These are phyloP conservation scores for Uloborus plumipes DNA, from an alignment of 2,888 invertebrate genomes.

Conservation along the genomic window DNA sequence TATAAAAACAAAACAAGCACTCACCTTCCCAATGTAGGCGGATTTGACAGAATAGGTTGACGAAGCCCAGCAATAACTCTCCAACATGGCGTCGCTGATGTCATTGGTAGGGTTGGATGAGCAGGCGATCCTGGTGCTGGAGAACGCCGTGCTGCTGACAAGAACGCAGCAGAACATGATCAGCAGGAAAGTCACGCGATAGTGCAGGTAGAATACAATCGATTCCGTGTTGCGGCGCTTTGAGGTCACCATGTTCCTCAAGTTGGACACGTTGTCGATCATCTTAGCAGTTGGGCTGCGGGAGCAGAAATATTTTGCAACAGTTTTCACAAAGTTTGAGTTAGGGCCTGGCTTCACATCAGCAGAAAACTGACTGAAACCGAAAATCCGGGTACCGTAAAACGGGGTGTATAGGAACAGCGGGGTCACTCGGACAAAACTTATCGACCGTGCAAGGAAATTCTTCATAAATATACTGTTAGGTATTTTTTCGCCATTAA, in stretches of 20 bases:
- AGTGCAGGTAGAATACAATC: constrained; percentile 68
- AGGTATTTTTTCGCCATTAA: too few species aligned
- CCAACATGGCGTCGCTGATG: constrained; percentile 89
- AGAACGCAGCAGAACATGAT: constrained; percentile 67
- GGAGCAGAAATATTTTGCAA: too few species aligned
- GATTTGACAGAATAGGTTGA: constrained; percentile 86
- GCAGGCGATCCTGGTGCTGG: constrained; percentile 67
- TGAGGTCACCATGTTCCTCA: constrained; percentile 72
- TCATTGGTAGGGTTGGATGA: constrained; percentile 55
- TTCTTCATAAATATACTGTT: too few species aligned
- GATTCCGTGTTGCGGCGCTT: constrained; percentile 66
- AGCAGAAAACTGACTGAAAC: too few species aligned
- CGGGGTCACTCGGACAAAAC: too few species aligned
- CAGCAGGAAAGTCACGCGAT: constrained; percentile 67
- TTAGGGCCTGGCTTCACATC: too few species aligned
- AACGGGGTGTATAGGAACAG: too few species aligned
- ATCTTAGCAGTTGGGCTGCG: constrained; percentile 72
- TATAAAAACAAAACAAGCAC: neutral
- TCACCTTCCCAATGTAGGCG: constrained; percentile 84
- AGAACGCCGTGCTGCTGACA: constrained; percentile 66
- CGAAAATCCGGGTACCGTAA: too few species aligned
- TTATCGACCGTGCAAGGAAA: too few species aligned
- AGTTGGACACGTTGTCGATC: constrained; percentile 80
- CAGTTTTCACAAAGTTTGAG: too few species aligned
- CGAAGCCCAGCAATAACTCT: constrained; percentile 94